phyloP scores from a whole-genome alignment of 2,113 vertebrate genomes.

The Triplophysa tibetana region DNA sequence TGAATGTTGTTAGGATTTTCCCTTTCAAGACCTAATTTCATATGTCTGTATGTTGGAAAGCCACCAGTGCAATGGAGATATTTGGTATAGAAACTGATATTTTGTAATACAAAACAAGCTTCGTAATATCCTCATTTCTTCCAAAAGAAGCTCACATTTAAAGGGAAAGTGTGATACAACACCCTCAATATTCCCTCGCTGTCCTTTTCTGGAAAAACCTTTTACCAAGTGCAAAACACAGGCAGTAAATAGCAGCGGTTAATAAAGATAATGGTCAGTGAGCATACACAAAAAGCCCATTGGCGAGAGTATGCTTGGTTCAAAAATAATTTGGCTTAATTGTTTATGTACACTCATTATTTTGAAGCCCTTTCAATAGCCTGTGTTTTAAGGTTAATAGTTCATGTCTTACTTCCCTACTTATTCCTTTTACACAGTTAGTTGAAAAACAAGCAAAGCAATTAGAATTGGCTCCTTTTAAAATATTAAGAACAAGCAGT shows the following conservation, averaged over 20 bases:
- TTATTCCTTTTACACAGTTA: conserved; percentile 53
- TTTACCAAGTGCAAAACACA: conserved; percentile 33
- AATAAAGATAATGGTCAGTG: conserved; percentile 33
- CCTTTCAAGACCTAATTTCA: not conserved
- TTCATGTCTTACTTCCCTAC: conserved; percentile 60
- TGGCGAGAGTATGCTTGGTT: conserved; percentile 37
- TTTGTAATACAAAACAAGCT: no score
- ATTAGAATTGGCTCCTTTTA: not conserved
- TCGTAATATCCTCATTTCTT: no score
- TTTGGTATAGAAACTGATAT: not conserved
- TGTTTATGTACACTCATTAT: conserved; percentile 28
- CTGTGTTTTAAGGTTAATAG: conserved; percentile 45
- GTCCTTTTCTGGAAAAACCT: conserved; percentile 52
- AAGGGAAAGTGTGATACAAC: conserved; percentile 47
- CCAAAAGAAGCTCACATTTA: conserved; percentile 43
- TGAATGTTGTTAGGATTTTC: not conserved
- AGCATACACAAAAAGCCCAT: conserved; percentile 25
- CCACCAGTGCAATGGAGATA: not conserved
- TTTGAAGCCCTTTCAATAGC: not conserved
- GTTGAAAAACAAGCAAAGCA: conserved; percentile 35
- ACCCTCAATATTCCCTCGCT: conserved; percentile 62
- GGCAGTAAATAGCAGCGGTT: conserved; percentile 59
- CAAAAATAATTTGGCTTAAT: conserved; percentile 30
- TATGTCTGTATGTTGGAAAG: not conserved
- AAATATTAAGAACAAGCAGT: conserved; percentile 2